A percentile compares a stretch with the other conserved stretches of the same genome.
phyloP scores from a whole-genome alignment of 2,113 vertebrate species.

The Empidonax alnorum region DNA sequence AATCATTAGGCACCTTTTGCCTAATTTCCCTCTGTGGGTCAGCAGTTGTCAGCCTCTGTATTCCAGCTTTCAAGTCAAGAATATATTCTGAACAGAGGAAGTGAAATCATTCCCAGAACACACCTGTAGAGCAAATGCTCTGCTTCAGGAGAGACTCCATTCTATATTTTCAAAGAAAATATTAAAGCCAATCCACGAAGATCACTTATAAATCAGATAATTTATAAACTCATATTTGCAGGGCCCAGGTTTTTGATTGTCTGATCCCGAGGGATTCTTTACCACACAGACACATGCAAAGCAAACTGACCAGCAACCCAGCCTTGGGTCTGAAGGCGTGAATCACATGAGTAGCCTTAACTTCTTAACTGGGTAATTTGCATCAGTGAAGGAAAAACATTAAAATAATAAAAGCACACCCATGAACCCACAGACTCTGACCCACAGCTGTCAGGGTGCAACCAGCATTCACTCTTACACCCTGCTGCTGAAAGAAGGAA shows the following conservation, averaged over 20 bases:
- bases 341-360: not conserved
- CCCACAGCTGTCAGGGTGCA: not conserved
- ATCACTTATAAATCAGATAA: not conserved
- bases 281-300: not conserved
- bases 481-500: not conserved
- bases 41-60: not conserved
- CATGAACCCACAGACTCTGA: not conserved
- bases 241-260: not conserved
- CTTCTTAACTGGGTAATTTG: not conserved
- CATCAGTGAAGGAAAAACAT: not conserved
- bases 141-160: not conserved
- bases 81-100: not conserved
- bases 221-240: not conserved
- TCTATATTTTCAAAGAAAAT: not conserved
- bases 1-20: not conserved
- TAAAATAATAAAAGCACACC: not conserved
- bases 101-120: not conserved
- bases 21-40: not conserved
- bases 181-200: not conserved
- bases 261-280: not conserved
- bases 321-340: not conserved
- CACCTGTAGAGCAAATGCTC: not conserved
- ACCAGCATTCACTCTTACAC: not conserved
- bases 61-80: not conserved
- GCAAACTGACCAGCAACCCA: not conserved